Conservation (phyloP, 2,888 invertebrate species). For the Hipparchia sbordonii region DNA sequence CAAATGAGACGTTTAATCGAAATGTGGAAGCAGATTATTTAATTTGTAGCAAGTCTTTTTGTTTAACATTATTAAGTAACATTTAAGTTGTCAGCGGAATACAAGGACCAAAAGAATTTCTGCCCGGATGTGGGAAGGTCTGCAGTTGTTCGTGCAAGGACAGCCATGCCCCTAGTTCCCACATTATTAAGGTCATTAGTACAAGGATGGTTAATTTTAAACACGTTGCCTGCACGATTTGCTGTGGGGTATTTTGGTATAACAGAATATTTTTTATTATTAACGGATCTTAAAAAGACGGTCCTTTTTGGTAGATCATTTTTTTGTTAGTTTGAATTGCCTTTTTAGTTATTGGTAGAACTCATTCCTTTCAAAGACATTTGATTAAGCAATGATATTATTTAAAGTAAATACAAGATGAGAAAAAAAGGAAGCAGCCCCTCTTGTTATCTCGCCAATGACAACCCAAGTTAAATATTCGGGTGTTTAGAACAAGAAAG, state of each 20-base stretch:
- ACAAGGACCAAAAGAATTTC: constrained; percentile 30
- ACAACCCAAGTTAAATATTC: too few species aligned
- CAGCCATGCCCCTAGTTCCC: constrained; percentile 59
- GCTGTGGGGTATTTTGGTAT: constrained; percentile 33
- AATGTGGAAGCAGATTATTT: not conserved
- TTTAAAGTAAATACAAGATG: too few species aligned
- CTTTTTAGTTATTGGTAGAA: not conserved
- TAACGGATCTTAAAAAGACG: constrained; percentile 21
- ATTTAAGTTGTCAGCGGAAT: constrained; percentile 19
- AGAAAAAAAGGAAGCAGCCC: too few species aligned
- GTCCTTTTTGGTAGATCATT: not conserved
- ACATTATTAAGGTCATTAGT: constrained; percentile 56
- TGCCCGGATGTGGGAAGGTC: constrained; percentile 63
- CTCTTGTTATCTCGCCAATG: too few species aligned
- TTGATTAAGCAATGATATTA: not conserved
- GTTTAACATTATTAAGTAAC: constrained; percentile 2
- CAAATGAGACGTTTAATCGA: not conserved
- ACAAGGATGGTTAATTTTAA: constrained; percentile 45
- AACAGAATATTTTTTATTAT: constrained; percentile 19
- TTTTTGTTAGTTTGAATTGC: not conserved
- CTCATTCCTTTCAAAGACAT: not conserved
- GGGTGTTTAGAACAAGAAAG: too few species aligned
- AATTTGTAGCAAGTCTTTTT: not conserved
- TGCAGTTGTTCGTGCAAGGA: constrained; percentile 61
- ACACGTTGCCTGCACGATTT: constrained; percentile 42